Evolutionary conservation across 2,888 invertebrate genomes (phyloP).

Genomic region (Ennomos erosarius): DNA sequence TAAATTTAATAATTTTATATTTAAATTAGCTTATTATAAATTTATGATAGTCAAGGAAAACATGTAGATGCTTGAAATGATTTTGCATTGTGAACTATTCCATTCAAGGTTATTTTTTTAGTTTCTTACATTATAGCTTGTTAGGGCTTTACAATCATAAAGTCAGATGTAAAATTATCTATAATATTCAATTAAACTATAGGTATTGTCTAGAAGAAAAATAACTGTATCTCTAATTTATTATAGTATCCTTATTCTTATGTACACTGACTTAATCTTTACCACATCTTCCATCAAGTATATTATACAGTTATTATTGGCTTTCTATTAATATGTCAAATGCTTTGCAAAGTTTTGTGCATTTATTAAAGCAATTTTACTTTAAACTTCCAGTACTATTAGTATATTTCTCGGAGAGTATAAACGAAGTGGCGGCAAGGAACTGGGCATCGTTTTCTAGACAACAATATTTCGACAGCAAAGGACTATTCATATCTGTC

Average conservation of each 20-base stretch:
- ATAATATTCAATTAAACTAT: no score
- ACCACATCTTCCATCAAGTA: no score
- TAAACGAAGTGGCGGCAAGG: conserved; percentile 94
- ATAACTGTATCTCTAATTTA: no score
- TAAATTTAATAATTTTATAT: no score
- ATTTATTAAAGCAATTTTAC: conserved; percentile 10
- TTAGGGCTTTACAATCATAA: not conserved
- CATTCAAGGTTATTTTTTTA: conserved; percentile 1
- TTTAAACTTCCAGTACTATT: conserved; percentile 88
- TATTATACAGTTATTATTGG: no score
- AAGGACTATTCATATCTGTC: conserved; percentile 96
- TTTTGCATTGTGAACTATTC: not conserved
- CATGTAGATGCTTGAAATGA: not conserved
- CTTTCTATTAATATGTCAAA: no score
- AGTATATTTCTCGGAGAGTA: conserved; percentile 95
- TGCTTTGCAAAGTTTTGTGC: no score
- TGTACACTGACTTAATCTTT: no score
- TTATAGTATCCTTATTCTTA: no score
- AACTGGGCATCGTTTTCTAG: conserved; percentile 95
- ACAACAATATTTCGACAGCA: conserved; percentile 97
- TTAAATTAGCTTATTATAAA: conserved; percentile 1
- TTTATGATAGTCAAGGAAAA: conserved; percentile 10
- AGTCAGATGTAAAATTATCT: no score
- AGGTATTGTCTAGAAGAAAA: no score
- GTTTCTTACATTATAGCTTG: not conserved